Conservation (phyloP, 2,888 invertebrate species). For the Homarus gammarus region DNA sequence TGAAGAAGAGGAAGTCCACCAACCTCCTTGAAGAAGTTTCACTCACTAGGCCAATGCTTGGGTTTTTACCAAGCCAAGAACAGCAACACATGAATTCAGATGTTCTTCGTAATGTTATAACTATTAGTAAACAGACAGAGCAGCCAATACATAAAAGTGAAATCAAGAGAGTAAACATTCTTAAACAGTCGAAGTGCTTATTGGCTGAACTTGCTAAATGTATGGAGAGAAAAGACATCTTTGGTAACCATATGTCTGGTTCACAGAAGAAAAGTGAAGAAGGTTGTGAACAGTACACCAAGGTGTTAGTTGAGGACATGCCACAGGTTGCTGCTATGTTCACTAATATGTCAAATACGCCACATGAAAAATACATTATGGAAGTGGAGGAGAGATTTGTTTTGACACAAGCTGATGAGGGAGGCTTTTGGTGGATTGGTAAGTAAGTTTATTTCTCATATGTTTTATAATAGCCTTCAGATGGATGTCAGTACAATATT, state of each 20-base stretch:
- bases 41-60: too few relatives aligned
- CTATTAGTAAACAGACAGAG: background rate
- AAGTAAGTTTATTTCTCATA: background rate
- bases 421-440: slow-evolving; percentile 11
- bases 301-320: background rate
- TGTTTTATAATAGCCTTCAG: too few relatives aligned
- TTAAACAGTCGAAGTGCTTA: background rate
- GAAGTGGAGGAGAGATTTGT: background rate
- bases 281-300: background rate
- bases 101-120: too few relatives aligned
- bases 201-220: background rate
- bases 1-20: too few relatives aligned
- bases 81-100: too few relatives aligned
- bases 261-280: background rate
- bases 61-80: too few relatives aligned
- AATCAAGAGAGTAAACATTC: background rate
- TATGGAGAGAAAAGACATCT: background rate
- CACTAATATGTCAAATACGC: background rate
- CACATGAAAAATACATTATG: background rate
- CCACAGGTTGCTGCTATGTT: background rate
- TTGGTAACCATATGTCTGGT: background rate
- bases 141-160: background rate
- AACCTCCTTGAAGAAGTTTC: background rate
- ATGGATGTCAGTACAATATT: too few relatives aligned
- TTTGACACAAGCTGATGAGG: slow-evolving; percentile 1